Conservation (phyloP, 2,113 vertebrate species). For the Hyaena hyaena region DNA sequence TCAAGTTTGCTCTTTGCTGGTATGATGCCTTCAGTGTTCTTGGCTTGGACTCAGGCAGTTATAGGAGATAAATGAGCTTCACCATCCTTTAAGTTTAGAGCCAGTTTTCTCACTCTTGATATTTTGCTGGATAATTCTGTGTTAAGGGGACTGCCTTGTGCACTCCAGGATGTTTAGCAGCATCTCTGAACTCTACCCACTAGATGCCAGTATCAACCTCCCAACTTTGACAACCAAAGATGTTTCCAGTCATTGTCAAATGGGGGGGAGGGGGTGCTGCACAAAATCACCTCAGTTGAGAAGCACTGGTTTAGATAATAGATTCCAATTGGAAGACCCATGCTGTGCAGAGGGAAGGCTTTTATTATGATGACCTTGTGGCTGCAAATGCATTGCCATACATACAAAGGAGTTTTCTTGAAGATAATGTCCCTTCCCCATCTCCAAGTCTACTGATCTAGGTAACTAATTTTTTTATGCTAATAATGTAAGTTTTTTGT, state of each 20-base stretch:
- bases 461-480: background rate
- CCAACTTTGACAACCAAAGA: background rate
- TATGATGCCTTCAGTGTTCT: background rate
- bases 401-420: background rate
- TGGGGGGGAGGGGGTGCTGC: accelerated
- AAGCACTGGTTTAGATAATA: background rate
- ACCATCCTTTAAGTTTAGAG: background rate
- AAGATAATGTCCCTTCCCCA: background rate
- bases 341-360: background rate
- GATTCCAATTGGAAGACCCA: background rate
- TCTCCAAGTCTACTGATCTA: background rate
- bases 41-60: background rate
- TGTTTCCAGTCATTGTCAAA: background rate
- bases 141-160: background rate
- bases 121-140: background rate
- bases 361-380: background rate
- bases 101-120: background rate
- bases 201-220: background rate
- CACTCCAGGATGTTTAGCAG: background rate
- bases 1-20: background rate
- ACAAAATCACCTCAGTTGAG: background rate
- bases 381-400: background rate
- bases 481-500: background rate
- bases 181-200: background rate
- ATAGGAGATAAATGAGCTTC: background rate